phyloP scores from a whole-genome alignment of 2,888 invertebrate genomes.

The Lissocephala sabroskyi region DNA sequence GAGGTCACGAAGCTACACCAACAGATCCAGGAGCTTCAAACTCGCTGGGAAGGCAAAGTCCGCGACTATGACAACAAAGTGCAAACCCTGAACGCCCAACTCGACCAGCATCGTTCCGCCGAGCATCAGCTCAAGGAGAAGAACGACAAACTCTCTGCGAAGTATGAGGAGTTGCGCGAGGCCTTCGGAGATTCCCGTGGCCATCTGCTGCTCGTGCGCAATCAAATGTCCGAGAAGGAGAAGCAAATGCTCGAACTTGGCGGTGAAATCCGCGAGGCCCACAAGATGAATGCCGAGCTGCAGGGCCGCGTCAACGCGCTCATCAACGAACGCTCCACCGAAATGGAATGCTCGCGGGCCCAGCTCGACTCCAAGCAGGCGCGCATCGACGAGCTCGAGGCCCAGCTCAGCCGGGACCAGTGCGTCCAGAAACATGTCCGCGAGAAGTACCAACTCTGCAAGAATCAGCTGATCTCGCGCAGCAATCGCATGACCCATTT shows the following conservation, averaged over 20 bases:
- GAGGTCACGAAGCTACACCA: conserved; percentile 19
- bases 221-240: conserved; percentile 28
- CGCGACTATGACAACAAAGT: no score
- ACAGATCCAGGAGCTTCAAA: not conserved
- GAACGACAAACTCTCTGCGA: conserved; percentile 28
- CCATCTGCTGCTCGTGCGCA: conserved; percentile 28
- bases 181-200: conserved; percentile 18
- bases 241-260: conserved; percentile 25
- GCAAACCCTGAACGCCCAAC: conserved; percentile 10
- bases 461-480: not conserved
- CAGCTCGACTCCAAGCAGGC: conserved; percentile 12
- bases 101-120: conserved; percentile 12
- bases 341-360: conserved; percentile 14
- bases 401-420: conserved; percentile 4
- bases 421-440: not conserved
- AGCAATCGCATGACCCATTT: not conserved
- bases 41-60: no score
- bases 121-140: conserved; percentile 27
- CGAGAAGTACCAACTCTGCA: conserved; percentile 1
- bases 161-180: conserved; percentile 27
- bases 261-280: conserved; percentile 20
- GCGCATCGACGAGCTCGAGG: conserved; percentile 7
- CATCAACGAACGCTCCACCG: conserved; percentile 17
- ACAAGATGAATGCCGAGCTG: conserved; percentile 21
- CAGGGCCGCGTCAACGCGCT: conserved; percentile 24